These are phyloP conservation scores for Diacarnus erythraeanus DNA, from an alignment of 37 sponge, comb jelly and placozoan genomes.

Conservation along the genomic window DNA sequence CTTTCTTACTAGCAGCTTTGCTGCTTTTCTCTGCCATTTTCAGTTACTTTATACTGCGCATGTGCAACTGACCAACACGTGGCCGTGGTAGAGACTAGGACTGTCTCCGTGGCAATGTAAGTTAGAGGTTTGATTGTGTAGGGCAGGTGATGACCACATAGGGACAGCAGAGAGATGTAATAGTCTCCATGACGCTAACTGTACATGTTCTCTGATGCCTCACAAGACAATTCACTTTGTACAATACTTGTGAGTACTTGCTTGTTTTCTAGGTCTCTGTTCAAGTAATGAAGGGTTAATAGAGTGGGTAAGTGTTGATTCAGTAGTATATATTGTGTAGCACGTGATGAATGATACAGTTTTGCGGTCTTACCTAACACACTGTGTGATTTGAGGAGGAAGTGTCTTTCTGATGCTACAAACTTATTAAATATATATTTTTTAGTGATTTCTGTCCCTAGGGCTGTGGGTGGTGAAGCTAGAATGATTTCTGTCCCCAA, in stretches of 20 bases:
- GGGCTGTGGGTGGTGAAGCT: no score
- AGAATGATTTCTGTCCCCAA: no score
- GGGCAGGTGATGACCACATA: slow-evolving; percentile 13
- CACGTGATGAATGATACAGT: neutral
- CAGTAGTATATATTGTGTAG: neutral
- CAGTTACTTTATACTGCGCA: slow-evolving; percentile 14
- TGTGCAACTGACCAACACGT: slow-evolving; percentile 28
- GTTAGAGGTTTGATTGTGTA: neutral
- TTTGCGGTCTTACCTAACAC: slow-evolving; percentile 12
- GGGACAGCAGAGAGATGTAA: slow-evolving; percentile 15
- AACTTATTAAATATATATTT: no score
- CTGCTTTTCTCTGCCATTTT: slow-evolving; percentile 39
- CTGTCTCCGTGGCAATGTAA: neutral
- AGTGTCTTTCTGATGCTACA: neutral
- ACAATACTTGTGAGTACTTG: neutral
- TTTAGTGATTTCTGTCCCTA: no score
- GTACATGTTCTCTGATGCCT: neutral
- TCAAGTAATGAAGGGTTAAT: no score
- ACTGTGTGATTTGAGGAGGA: neutral
- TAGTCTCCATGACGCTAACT: neutral
- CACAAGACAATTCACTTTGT: neutral
- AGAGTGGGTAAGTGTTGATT: no score
- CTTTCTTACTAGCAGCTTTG: slow-evolving; percentile 30
- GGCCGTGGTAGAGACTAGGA: neutral
- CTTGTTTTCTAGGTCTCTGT: no score